Conservation (phyloP, 2,888 invertebrate species). For the Dichetophora obliterata region DNA sequence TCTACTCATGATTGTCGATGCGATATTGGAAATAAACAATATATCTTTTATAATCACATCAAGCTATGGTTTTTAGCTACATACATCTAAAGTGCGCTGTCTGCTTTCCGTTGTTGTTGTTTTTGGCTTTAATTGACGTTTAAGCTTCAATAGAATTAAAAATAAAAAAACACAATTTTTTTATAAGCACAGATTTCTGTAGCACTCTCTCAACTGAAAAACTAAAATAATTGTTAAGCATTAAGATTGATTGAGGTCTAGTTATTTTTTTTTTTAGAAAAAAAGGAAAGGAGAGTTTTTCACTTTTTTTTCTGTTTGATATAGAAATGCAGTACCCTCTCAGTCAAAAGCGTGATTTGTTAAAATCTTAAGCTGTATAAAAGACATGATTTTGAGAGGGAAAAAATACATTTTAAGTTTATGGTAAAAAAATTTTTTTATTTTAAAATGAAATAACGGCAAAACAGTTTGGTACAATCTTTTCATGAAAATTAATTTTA, state of each 20-base stretch:
- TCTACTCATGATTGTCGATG: constrained; percentile 9
- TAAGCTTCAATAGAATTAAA: constrained; percentile 1
- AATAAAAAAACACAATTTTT: not conserved
- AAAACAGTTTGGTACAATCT: no score
- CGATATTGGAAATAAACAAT: constrained; percentile 1
- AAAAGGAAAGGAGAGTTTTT: constrained; percentile 9
- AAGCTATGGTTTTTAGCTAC: not conserved
- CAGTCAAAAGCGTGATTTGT: not conserved
- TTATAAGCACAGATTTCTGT: not conserved
- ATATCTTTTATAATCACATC: constrained; percentile 16
- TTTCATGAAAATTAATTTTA: no score
- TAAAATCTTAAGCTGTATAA: no score
- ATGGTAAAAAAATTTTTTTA: no score
- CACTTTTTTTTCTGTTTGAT: not conserved
- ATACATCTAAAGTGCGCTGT: not conserved
- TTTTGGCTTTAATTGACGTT: constrained; percentile 30
- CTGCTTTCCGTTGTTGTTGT: not conserved
- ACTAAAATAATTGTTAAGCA: constrained; percentile 23
- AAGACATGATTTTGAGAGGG: no score
- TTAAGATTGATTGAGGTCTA: constrained; percentile 34
- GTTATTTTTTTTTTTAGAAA: not conserved
- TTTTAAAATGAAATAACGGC: no score
- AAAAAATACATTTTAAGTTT: no score
- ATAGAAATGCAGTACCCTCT: not conserved
- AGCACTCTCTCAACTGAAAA: not conserved